A percentile compares a stretch with the other conserved stretches of the same genome.
These are phyloP conservation scores for Tenualosa thibaudeaui DNA, from an alignment of 2,797 vertebrate species.

Conservation along the genomic window DNA sequence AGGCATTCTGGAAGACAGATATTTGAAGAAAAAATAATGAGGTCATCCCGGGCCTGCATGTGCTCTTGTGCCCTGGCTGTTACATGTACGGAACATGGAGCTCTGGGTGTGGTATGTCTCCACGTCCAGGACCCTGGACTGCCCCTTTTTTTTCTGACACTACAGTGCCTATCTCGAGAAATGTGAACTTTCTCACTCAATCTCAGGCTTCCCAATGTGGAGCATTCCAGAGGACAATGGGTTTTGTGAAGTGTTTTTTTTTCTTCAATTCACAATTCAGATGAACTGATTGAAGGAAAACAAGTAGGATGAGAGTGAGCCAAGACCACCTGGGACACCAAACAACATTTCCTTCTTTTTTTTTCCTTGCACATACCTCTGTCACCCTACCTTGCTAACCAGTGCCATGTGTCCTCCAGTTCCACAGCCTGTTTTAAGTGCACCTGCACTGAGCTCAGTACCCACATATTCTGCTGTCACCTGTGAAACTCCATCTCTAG, in stretches of 20 bases:
- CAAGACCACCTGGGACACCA: background rate
- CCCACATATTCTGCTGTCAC: constrained; percentile 14
- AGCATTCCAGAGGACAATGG: background rate
- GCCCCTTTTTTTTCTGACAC: background rate
- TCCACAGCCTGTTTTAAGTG: background rate
- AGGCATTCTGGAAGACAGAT: background rate
- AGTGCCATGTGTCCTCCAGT: background rate
- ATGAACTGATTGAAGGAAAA: background rate
- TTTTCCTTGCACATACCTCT: background rate
- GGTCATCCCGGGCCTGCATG: background rate
- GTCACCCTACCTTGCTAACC: background rate
- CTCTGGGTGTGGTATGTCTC: background rate
- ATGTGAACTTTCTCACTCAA: background rate
- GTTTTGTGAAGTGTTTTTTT: background rate
- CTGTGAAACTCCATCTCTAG: constrained; percentile 28
- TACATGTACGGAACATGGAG: background rate
- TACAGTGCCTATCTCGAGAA: background rate
- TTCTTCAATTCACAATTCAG: background rate
- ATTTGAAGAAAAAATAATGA: constrained; percentile 19
- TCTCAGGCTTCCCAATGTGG: background rate
- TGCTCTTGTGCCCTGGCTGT: background rate
- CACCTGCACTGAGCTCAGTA: constrained; percentile 40
- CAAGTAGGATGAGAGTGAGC: background rate
- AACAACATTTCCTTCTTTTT: background rate
- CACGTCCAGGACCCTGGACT: background rate